Conservation (phyloP, 2,113 vertebrate genomes). For the Pedionomus torquatus region DNA sequence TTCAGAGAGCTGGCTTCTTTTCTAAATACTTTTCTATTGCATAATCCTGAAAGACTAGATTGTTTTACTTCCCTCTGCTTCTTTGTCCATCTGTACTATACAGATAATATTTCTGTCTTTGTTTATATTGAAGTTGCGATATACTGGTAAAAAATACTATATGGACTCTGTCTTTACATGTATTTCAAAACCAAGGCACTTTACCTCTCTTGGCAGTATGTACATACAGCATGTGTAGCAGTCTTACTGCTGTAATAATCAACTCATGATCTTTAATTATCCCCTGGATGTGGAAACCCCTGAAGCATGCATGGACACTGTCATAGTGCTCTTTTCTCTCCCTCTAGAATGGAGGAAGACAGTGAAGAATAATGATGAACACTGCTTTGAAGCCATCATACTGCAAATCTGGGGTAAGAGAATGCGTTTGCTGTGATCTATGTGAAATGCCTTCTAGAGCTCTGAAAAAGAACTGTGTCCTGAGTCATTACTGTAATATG, state of each 20-base stretch:
- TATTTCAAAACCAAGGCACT: background rate
- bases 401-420: background rate
- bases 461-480: background rate
- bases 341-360: background rate
- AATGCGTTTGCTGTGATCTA: background rate
- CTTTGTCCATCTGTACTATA: background rate
- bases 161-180: background rate
- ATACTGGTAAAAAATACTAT: background rate
- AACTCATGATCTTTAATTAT: background rate
- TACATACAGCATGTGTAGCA: background rate
- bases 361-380: background rate
- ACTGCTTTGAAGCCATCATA: background rate
- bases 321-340: background rate
- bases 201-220: background rate
- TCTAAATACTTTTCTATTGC: background rate
- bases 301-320: accelerated
- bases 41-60: background rate
- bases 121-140: background rate
- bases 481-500: background rate
- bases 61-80: background rate
- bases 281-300: background rate
- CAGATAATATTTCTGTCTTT: background rate
- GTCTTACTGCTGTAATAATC: background rate
- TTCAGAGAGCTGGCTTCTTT: background rate
- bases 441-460: background rate